These are phyloP conservation scores for Cantharis nigra DNA, from an alignment of 2,888 invertebrate species.

Conservation along the genomic window DNA sequence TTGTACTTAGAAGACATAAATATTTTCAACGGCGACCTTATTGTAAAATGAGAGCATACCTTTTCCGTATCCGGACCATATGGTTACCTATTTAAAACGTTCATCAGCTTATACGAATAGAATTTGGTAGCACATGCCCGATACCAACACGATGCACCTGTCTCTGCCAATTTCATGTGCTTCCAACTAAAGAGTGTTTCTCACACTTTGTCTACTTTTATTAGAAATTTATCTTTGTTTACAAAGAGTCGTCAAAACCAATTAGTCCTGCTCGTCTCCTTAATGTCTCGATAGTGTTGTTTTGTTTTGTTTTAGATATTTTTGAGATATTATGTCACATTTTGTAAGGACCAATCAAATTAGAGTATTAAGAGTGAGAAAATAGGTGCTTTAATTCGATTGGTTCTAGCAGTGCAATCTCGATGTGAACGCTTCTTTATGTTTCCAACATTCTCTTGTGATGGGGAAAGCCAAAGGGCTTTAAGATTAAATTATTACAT, in stretches of 20 bases:
- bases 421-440: neutral
- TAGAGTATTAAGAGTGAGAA: no score
- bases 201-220: neutral
- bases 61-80: conserved; percentile 14
- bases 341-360: no score
- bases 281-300: neutral
- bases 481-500: neutral
- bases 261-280: neutral
- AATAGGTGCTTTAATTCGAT: no score
- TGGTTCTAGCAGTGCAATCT: no score
- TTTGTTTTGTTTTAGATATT: neutral
- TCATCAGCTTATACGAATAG: conserved; percentile 10
- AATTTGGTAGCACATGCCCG: conserved; percentile 18
- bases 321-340: neutral
- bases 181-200: neutral
- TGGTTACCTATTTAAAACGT: conserved; percentile 14
- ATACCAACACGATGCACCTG: conserved; percentile 13
- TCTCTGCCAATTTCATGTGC: conserved; percentile 10
- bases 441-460: neutral
- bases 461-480: neutral
- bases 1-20: neutral
- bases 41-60: neutral
- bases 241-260: neutral
- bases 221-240: conserved; percentile 7
- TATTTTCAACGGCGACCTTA: neutral